These are phyloP conservation scores for Vireo griseus DNA, from an alignment of 2,797 vertebrate species.

Conservation along the genomic window DNA sequence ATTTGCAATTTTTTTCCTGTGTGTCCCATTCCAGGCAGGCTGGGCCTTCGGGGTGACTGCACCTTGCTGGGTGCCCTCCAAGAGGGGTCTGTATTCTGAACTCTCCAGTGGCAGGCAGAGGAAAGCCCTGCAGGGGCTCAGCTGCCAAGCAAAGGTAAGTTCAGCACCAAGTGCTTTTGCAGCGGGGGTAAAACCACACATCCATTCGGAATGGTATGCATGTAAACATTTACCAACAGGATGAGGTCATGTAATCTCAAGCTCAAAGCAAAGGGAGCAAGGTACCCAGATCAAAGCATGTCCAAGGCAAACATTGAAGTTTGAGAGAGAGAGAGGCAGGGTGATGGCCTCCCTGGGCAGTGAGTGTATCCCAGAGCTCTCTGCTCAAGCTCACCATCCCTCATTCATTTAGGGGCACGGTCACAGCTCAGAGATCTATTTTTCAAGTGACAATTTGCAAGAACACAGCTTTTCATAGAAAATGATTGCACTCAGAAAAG, in stretches of 20 bases:
- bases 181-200: accelerated
- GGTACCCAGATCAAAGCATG: not conserved
- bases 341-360: accelerated
- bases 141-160: not conserved
- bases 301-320: not conserved
- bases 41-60: no score
- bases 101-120: accelerated
- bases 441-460: not conserved
- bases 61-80: no score
- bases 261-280: not conserved
- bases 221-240: not conserved
- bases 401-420: accelerated
- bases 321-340: accelerated
- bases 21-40: not conserved
- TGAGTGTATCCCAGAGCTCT: accelerated
- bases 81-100: not conserved
- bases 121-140: not conserved
- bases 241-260: not conserved
- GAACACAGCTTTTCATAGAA: not conserved
- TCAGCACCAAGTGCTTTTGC: accelerated
- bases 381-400: not conserved
- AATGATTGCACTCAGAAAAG: accelerated
- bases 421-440: not conserved
- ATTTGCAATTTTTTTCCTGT: not conserved
- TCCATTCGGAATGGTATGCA: not conserved